Evolutionary conservation across 2,113 vertebrate species (phyloP), one percentile per base, ranked within the genome.

Genomic region (Neodontobutis hainanensis): DNA sequence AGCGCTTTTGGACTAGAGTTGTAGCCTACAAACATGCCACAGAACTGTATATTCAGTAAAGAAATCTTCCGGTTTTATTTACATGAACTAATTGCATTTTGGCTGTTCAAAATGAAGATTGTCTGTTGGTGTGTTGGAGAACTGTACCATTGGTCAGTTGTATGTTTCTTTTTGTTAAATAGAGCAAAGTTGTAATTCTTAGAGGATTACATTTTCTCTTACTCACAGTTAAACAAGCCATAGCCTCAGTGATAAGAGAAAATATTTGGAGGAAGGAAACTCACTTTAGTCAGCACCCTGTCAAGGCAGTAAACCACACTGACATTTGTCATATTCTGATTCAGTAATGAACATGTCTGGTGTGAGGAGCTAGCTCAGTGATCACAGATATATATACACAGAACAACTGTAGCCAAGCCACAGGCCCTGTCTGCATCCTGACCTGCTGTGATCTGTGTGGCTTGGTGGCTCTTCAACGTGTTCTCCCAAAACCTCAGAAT

Each of bases 401-500:
- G 73, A 59, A 68, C 64, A 44, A 52, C 56, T 15, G 61, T 47
- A 66, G 82, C 89, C 86, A 90, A 88, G 85, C 90, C 90, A 66
- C 89, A 88, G 85, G 72, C 84, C 80, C 75, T 79, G 82, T 88
- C 82, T 82, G 59, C 71, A 75, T 85, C 77, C 79, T 88, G 83
- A 90, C 80, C 87, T 63, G 47, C 87, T 86, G 79, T 84, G 81
- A 87, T 86, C 81, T 48, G 40, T 79, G 85, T 56, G 83, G 84
- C 83, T 90, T 74, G 55, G 87, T 69, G 87, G 86, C 88, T 91
- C 85, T 80, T 83, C 79, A 80, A 75, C 74, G 73, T 75, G 73
- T 80, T 84, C 82, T 87, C 85, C 70, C 78, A 64, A 52, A 86
- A 85, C 85, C 86, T 84, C 87, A 87, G 88, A 90, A 90, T 89